Conservation (phyloP, 2,797 vertebrate species). For the Lacerta viridis region DNA sequence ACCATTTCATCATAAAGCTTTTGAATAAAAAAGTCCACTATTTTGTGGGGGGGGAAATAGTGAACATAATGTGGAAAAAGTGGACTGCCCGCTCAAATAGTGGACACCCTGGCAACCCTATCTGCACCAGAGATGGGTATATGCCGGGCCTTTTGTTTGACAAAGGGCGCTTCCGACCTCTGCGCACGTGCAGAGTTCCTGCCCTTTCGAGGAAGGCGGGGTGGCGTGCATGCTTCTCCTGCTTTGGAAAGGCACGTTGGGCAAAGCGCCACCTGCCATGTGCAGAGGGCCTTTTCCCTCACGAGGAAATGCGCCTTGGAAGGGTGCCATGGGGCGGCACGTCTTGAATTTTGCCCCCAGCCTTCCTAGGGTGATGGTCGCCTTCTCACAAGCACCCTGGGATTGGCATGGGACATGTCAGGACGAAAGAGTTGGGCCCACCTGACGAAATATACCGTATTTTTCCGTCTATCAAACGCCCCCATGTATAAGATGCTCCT, state of each 20-base stretch:
- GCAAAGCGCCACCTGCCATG: neutral
- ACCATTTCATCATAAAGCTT: too few relatives aligned
- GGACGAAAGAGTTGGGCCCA: neutral
- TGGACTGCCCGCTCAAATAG: too few relatives aligned
- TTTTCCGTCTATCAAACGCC: too few relatives aligned
- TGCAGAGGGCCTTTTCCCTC: neutral
- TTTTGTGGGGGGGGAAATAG: too few relatives aligned
- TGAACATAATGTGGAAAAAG: too few relatives aligned
- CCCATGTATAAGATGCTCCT: too few relatives aligned
- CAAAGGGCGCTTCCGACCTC: neutral
- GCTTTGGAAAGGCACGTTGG: too few relatives aligned
- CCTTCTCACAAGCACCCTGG: neutral
- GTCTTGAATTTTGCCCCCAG: neutral
- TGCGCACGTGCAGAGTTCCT: neutral
- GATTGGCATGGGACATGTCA: neutral
- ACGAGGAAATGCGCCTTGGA: neutral
- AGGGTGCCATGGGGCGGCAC: neutral
- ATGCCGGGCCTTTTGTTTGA: neutral
- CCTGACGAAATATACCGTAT: neutral
- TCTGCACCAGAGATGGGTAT: neutral
- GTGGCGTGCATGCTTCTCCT: neutral
- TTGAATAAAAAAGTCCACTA: too few relatives aligned
- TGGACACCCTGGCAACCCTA: too few relatives aligned
- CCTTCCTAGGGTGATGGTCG: neutral
- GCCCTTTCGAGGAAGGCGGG: neutral